A percentile compares a stretch with the other conserved stretches of the same genome.
These are phyloP conservation scores for Noctua pronuba DNA, from an alignment of 2,888 invertebrate species.

Conservation along the genomic window DNA sequence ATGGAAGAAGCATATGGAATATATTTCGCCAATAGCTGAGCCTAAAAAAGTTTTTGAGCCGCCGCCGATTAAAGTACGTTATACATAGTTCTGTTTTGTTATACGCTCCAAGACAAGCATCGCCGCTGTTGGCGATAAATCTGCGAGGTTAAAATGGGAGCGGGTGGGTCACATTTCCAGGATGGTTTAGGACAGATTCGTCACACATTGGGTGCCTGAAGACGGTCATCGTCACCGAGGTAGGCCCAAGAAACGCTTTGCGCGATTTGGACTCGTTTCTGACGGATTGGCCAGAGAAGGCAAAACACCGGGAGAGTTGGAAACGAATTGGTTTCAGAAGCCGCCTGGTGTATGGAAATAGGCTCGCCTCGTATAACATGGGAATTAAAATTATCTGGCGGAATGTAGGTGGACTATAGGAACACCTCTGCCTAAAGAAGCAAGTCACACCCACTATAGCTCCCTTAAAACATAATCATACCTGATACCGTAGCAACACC, in stretches of 20 bases:
- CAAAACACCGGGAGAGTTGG: too few species aligned
- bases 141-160: too few species aligned
- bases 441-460: not conserved
- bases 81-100: not conserved
- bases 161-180: too few species aligned
- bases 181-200: too few species aligned
- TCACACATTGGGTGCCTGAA: too few species aligned
- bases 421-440: not conserved
- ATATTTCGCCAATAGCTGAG: conserved; percentile 80
- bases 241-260: too few species aligned
- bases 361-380: not conserved
- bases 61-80: conserved; percentile 69
- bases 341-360: not conserved
- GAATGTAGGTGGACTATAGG: not conserved
- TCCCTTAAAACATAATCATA: not conserved
- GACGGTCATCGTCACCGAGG: too few species aligned
- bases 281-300: too few species aligned
- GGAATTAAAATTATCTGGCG: not conserved
- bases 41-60: conserved; percentile 77
- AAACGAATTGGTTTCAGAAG: too few species aligned
- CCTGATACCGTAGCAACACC: not conserved
- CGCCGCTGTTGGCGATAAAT: too few species aligned
- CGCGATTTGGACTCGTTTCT: too few species aligned
- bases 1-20: conserved; percentile 88
- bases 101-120: too few species aligned